Percentiles rank a stretch among this genome's conserved stretches.
phyloP scores from a whole-genome alignment of 2,797 vertebrate species.

The Darevskia nairensis region DNA sequence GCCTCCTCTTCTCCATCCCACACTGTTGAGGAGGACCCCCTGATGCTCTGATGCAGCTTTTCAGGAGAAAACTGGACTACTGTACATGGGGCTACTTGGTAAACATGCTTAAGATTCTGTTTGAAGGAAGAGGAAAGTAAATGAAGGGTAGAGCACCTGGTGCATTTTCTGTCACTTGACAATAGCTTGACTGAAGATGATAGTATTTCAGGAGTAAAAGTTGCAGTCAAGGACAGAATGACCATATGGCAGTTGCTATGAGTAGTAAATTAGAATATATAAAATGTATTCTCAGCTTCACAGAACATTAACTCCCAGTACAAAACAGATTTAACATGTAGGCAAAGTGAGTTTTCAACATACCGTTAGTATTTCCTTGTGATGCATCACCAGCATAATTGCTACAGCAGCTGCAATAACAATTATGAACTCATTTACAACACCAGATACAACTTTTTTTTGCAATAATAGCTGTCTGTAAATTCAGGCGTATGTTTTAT shows the following conservation, averaged over 20 bases:
- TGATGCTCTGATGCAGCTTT: too few species aligned
- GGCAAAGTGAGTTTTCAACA: conserved; percentile 57
- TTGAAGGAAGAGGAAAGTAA: not conserved
- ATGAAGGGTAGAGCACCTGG: not conserved
- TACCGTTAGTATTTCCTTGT: conserved; percentile 41
- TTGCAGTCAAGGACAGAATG: conserved; percentile 49
- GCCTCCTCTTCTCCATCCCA: too few species aligned
- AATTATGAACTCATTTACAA: conserved; percentile 1
- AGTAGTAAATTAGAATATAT: conserved; percentile 45
- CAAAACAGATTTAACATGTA: conserved; percentile 44
- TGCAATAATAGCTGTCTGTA: conserved; percentile 31
- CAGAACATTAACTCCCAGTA: conserved; percentile 47
- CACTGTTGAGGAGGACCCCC: too few species aligned
- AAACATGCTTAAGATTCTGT: not conserved
- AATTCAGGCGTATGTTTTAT: conserved; percentile 46
- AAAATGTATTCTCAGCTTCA: conserved; percentile 48
- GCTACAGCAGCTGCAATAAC: conserved; percentile 25
- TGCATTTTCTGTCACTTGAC: not conserved
- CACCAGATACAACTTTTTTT: conserved; percentile 41
- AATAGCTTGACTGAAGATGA: not conserved
- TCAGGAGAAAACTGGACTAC: too few species aligned
- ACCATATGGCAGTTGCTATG: conserved; percentile 30
- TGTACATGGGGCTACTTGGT: too few species aligned
- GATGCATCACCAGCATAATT: conserved; percentile 59
- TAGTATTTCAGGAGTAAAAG: not conserved